Base-by-base conservation (phyloP, 2,113 vertebrate genomes). In the Lepus americanus region DNA sequence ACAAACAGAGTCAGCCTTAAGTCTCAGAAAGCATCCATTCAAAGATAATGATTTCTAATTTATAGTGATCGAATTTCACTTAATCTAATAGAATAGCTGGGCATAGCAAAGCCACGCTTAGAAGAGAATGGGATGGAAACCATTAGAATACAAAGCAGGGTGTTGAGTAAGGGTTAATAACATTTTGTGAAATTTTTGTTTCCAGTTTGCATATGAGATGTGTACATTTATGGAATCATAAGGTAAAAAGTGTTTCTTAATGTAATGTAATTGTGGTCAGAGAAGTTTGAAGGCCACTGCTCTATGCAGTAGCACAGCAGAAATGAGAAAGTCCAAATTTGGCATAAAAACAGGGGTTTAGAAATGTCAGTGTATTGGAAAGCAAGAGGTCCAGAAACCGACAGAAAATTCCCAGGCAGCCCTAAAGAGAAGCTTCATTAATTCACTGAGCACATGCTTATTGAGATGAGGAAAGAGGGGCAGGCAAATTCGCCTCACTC, bases 11-110 rank as follows among this genome's bases (percentile, higher is more conserved):
- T 85, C n/a, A 87, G 93, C 79, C 83, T 88, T 81, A 92, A n/a
- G 63, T 82, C 49, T 90, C 55, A 78, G 88, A 90, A 86, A n/a
- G 17, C 27, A 49, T 49, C 61, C 63, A 64, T 1, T 73, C 59
- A 74, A 25, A 19, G 11, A 67, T 93, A 94, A 85, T 70, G 92
- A 95, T 94, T 94, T 88, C 53, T 12, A 31, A 12, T 70, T 87
- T 44, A 73, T 44, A 73, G 74, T 66, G 64, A 74, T 1, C 13
- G 31, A 64, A 73, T 96, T 33, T 87, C 59, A 25, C 31, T 80
- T 88, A 11, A 79, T 76, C 66, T 84, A 61, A 73, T 20, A 61
- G 63, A 88, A 64, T 14, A 53, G 23, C 55, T 63, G 33, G 85
- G 72, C 8, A n/a, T 1, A 20, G 53, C 44, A 61, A 92, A 95